These are phyloP conservation scores for Dendrocopos noguchii DNA, from an alignment of 2,113 vertebrate genomes.

Conservation along the genomic window DNA sequence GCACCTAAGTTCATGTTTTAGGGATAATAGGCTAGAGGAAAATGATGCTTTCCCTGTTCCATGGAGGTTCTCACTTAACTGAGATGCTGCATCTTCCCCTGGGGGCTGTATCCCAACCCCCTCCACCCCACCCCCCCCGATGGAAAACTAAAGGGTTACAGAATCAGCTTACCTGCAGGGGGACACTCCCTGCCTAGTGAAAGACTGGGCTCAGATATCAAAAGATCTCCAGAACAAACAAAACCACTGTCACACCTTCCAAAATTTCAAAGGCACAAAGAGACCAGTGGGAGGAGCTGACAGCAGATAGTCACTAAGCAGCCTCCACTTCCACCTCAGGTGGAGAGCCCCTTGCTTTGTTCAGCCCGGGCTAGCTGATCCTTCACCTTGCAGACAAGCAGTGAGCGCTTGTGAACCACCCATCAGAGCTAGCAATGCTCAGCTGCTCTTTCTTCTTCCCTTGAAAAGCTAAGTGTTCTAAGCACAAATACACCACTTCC, in stretches of 20 bases:
- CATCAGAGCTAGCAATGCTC: neutral
- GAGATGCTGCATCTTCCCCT: neutral
- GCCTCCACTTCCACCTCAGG: neutral
- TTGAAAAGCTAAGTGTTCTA: neutral
- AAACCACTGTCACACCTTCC: neutral
- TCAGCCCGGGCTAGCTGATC: neutral
- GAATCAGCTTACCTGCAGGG: neutral
- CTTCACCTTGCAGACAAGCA: neutral
- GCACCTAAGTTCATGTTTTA: neutral
- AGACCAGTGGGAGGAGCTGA: neutral
- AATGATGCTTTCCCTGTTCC: fast-evolving
- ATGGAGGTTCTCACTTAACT: neutral
- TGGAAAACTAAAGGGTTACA: neutral
- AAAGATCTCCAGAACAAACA: neutral
- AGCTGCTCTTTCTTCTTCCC: neutral
- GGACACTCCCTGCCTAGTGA: neutral
- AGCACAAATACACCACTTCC: neutral
- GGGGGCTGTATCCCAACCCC: neutral
- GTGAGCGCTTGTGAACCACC: neutral
- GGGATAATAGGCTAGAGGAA: neutral
- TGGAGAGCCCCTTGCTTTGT: neutral
- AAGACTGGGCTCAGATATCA: neutral
- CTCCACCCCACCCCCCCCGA: too few species aligned
- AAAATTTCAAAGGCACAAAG: neutral
- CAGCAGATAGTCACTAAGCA: neutral